A percentile compares a stretch with the other conserved stretches of the same genome.
These are phyloP conservation scores for Hyperopisus bebe DNA, from an alignment of 2,113 vertebrate species.

Conservation along the genomic window DNA sequence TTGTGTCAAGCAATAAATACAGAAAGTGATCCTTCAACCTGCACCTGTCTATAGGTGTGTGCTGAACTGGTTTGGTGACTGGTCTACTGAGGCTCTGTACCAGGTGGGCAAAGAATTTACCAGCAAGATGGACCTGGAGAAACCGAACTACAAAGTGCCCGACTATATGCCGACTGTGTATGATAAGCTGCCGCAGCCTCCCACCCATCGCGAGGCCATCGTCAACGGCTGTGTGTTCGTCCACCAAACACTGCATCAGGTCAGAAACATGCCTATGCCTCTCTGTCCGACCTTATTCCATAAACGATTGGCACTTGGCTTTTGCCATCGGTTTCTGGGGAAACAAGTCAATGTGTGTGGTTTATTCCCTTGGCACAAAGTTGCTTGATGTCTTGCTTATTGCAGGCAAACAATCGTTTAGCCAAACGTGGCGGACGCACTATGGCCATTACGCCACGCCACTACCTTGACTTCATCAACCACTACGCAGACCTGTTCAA, in stretches of 20 bases:
- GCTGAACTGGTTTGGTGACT: constrained; percentile 98
- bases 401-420: constrained; percentile 86
- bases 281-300: neutral
- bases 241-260: constrained; percentile 96
- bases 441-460: constrained; percentile 95
- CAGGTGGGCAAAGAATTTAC: constrained; percentile 98
- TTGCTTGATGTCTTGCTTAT: neutral
- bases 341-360: neutral
- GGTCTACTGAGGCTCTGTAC: constrained; percentile 95
- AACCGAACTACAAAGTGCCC: constrained; percentile 91
- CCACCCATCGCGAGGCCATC: constrained; percentile 88
- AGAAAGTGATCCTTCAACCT: neutral
- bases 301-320: neutral
- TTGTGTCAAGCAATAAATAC: neutral
- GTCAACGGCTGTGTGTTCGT: constrained; percentile 97
- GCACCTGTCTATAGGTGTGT: constrained; percentile 71
- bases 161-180: constrained; percentile 97
- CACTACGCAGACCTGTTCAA: constrained; percentile 97
- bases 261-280: constrained; percentile 34
- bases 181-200: constrained; percentile 86
- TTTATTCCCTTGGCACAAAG: neutral
- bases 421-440: constrained; percentile 92
- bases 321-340: neutral
- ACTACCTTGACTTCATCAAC: constrained; percentile 98
- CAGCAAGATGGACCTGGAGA: constrained; percentile 98